Evolutionary conservation across 2,888 invertebrate genomes (phyloP).

Genomic region (Lingula anatina): DNA sequence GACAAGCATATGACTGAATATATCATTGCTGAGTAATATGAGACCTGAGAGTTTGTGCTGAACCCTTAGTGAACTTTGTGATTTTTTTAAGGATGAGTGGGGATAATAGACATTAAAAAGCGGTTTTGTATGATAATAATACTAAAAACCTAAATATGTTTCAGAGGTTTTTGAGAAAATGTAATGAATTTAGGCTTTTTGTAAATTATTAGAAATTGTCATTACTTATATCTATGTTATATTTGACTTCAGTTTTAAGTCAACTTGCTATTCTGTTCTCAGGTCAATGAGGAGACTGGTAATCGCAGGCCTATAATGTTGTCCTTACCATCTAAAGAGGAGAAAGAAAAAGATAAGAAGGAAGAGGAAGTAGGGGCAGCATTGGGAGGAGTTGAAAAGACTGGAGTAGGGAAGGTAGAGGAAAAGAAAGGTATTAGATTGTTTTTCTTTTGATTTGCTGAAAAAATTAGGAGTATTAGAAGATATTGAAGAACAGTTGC

Average conservation of each 20-base stretch:
- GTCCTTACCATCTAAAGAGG: constrained; percentile 50
- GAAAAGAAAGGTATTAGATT: not conserved
- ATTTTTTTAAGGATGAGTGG: too few relatives aligned
- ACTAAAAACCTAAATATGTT: not conserved
- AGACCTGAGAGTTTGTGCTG: too few relatives aligned
- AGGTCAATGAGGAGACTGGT: constrained; percentile 74
- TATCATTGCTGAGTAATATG: too few relatives aligned
- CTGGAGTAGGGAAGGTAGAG: not conserved
- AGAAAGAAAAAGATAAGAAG: constrained; percentile 13
- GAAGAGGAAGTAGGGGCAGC: constrained; percentile 13
- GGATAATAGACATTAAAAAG: too few relatives aligned
- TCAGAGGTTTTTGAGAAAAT: not conserved
- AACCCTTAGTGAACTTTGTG: too few relatives aligned
- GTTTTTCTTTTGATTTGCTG: too few relatives aligned
- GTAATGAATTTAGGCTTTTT: too few relatives aligned
- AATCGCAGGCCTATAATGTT: constrained; percentile 74
- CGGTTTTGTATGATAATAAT: too few relatives aligned
- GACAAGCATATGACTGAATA: too few relatives aligned
- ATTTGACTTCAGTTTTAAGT: not conserved
- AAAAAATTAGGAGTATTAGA: too few relatives aligned
- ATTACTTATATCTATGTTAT: not conserved
- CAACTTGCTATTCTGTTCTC: constrained; percentile 8
- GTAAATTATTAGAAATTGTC: not conserved
- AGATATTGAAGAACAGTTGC: too few relatives aligned
- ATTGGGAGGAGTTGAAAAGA: constrained; percentile 10